Conservation (phyloP, 2,113 vertebrate species). For the Gadus chalcogrammus region DNA sequence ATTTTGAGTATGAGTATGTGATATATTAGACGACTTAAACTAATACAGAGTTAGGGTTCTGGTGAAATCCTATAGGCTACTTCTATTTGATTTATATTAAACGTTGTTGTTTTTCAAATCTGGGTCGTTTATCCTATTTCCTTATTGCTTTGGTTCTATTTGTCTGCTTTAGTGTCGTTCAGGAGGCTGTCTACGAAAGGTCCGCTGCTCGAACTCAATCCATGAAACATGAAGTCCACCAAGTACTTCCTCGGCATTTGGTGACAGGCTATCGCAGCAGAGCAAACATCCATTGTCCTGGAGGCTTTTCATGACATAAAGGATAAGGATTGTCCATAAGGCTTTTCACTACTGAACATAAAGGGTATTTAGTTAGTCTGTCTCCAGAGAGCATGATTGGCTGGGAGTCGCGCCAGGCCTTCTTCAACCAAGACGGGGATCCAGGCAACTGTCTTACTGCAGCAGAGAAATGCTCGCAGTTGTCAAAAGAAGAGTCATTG, state of each 20-base stretch:
- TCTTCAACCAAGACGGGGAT: not conserved
- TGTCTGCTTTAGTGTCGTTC: too few relatives aligned
- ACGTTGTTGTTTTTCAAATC: too few relatives aligned
- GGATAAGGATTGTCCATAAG: conserved; percentile 6
- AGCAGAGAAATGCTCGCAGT: conserved; percentile 45
- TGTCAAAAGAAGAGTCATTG: conserved; percentile 35
- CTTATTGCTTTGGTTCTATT: too few relatives aligned
- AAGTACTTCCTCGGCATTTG: not conserved
- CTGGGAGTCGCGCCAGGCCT: conserved; percentile 2
- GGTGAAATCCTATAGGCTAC: too few relatives aligned
- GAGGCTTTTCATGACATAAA: conserved; percentile 13
- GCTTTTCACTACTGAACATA: conserved; percentile 31
- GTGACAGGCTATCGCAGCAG: not conserved
- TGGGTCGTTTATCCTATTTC: too few relatives aligned
- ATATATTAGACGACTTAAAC: too few relatives aligned
- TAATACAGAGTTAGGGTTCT: too few relatives aligned
- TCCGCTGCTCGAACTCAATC: too few relatives aligned
- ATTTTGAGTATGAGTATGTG: too few relatives aligned
- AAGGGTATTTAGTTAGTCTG: conserved; percentile 29
- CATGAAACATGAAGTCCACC: too few relatives aligned
- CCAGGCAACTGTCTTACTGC: conserved; percentile 35
- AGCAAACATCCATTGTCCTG: conserved; percentile 3
- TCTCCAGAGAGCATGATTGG: conserved; percentile 34
- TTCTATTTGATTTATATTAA: too few relatives aligned
- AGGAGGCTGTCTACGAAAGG: too few relatives aligned